Evolutionary conservation across 2,113 vertebrate species (phyloP).

Genomic region (Turnix velox): DNA sequence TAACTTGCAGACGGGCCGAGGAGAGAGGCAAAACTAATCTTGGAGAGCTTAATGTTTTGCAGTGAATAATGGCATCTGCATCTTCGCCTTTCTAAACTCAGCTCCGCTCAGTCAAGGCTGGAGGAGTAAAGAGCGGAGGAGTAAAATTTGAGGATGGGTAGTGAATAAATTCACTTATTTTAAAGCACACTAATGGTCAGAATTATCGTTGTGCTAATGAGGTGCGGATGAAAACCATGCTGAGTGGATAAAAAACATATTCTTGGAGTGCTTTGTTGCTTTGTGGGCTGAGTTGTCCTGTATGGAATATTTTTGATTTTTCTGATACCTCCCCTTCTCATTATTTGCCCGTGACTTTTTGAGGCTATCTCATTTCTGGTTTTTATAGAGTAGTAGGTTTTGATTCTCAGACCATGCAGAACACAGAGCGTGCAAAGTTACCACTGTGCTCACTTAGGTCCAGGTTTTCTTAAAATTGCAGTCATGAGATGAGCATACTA

Average conservation of each 20-base stretch:
- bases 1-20: background rate
- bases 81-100: background rate
- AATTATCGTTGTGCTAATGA: slow-evolving; percentile 37
- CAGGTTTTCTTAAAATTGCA: background rate
- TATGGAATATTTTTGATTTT: slow-evolving; percentile 24
- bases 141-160: background rate
- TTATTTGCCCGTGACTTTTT: background rate
- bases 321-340: background rate
- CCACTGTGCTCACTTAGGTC: background rate
- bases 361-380: background rate
- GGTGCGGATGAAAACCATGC: slow-evolving; percentile 4
- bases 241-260: slow-evolving; percentile 24
- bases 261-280: slow-evolving; percentile 12
- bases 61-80: background rate
- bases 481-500: background rate
- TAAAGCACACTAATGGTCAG: background rate
- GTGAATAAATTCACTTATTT: background rate
- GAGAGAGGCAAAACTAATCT: background rate
- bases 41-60: background rate
- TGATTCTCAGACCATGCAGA: background rate
- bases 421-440: background rate
- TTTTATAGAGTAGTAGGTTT: background rate
- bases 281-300: background rate
- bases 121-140: background rate
- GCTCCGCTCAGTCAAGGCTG: background rate